phyloP scores from a whole-genome alignment of 2,113 vertebrate genomes.

The Hippopotamus amphibius region DNA sequence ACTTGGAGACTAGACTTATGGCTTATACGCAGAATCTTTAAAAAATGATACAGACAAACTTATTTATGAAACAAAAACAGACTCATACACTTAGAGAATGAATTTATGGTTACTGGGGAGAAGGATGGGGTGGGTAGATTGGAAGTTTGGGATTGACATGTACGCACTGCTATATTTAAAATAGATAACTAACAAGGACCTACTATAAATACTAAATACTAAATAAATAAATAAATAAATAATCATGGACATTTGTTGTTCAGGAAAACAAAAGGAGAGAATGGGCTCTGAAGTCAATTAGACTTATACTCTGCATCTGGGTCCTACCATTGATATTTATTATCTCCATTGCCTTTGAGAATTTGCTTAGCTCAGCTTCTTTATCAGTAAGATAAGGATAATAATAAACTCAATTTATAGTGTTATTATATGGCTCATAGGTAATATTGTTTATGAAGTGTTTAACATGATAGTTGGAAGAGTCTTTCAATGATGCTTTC shows the following conservation, averaged over 20 bases:
- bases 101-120: not conserved
- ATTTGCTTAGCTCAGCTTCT: not conserved
- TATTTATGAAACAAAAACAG: not conserved
- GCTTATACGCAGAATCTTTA: not conserved
- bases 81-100: not conserved
- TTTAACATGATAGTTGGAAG: not conserved
- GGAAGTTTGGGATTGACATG: not conserved
- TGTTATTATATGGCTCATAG: not conserved
- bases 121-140: not conserved
- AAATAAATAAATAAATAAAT: not conserved
- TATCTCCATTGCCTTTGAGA: not conserved
- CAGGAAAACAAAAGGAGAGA: not conserved
- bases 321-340: not conserved
- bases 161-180: not conserved
- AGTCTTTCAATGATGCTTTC: constrained; percentile 31
- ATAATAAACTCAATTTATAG: not conserved
- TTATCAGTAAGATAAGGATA: not conserved
- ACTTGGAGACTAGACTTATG: not conserved
- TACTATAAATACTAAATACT: not conserved
- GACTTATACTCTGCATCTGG: not conserved
- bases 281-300: not conserved
- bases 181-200: not conserved
- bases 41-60: not conserved
- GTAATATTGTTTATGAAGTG: not conserved
- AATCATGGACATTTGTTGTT: not conserved